These are phyloP conservation scores for Microhierax caerulescens DNA, from an alignment of 2,797 vertebrate genomes.

Conservation along the genomic window DNA sequence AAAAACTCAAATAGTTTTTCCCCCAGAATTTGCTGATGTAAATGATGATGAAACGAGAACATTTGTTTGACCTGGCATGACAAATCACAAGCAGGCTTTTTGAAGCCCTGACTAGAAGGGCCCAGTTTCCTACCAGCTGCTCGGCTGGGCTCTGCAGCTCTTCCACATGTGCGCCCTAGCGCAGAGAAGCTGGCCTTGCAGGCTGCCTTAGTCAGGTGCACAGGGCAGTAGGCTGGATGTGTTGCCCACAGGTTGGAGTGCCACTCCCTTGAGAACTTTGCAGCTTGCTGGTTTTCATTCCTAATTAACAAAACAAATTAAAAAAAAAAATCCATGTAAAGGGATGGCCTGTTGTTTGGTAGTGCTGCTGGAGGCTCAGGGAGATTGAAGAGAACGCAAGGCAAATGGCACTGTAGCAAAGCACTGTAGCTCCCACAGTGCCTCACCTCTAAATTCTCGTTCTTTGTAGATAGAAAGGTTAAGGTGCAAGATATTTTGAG, in stretches of 20 bases:
- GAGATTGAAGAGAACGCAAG: neutral
- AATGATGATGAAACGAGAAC: accelerated
- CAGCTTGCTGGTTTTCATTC: neutral
- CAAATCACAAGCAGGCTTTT: neutral
- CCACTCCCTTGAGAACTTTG: neutral
- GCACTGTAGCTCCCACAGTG: accelerated
- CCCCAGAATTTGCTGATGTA: neutral
- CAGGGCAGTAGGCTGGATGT: neutral
- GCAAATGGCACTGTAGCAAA: neutral
- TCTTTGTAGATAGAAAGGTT: neutral
- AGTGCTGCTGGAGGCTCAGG: neutral
- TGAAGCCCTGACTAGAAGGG: neutral
- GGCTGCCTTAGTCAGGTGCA: neutral
- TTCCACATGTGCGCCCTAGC: neutral
- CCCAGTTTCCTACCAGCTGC: neutral
- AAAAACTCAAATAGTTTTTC: neutral
- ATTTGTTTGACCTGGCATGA: neutral
- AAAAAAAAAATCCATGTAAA: neutral
- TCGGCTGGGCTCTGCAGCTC: neutral
- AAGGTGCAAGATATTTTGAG: neutral
- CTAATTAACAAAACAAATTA: neutral
- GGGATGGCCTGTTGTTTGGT: neutral
- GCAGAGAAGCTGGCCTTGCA: neutral
- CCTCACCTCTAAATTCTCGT: neutral
- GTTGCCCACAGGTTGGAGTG: neutral